Base-by-base conservation (phyloP, 2,888 invertebrate species). In the Pheosia tremula region DNA sequence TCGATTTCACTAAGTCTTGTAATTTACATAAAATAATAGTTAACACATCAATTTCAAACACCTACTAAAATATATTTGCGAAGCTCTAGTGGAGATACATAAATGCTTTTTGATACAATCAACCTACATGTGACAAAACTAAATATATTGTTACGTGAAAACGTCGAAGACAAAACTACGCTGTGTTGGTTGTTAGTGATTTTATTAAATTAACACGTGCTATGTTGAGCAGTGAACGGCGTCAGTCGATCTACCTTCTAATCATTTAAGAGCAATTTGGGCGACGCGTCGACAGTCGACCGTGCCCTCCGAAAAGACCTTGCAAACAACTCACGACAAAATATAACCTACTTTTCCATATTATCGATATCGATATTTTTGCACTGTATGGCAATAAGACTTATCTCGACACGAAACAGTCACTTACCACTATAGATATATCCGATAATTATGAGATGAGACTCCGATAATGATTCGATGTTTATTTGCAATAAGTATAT, bases 1-100 rank as follows among this genome's bases (percentile, higher is more conserved):
- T 88, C 91, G 86, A 91, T 91, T 91, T 90, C 86, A 87, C 91
- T 89, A 92, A 93, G 93, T 93, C 93, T 93, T 89, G 90, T 92
- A 87, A 84, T 85, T 83, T 84, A 84, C 81, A 84, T 82, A 87
- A 86, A 89, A 87, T 86, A 86, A 87, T 86, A 87, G 81, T 87
- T 85, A 88, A 89, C 85, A 83, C 84, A 85, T 84, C 75, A 84
- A 86, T 85, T 87, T 83, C 78, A 84, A 79, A 83, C 72, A 78
- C 67, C 75, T 78, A 86, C 83, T 87, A 86, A 84, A 83, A 82
- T 79, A 83, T 83, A 79, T 81, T 69, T 77, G 78, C 85, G 82
- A 80, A 82, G 80, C 79, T 83, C 78, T 81, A 82, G 76, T 81
- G 82, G 80, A 81, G 74, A 45, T 56, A 82, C 78, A 78, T 77